Base-by-base conservation (phyloP, 2,888 invertebrate genomes). In the Cheiracanthium punctorium region DNA sequence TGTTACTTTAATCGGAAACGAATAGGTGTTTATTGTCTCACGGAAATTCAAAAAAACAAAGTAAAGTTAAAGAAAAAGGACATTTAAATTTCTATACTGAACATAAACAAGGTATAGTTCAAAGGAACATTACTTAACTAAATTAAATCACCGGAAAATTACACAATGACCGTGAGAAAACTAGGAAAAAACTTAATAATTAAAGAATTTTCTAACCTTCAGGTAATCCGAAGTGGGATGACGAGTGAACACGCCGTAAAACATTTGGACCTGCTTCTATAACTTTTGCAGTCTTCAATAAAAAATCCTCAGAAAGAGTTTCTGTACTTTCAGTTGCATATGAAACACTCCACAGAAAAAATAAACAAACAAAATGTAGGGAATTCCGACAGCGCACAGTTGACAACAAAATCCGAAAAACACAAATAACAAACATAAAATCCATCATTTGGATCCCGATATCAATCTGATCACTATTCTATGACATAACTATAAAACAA, bases 241-340 rank as follows among this genome's bases (percentile, higher is more conserved):
- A 69, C 52, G 82, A 82, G 10, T 71, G 82, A 70, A 24, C 65
- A 65, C 86, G 70, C n/a, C 80, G 70, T 24, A 86, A 80, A 32
- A 72, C 48, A 72, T 80, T 74, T 20, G 86, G 80, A 24, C 41
- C 80, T 8, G 86, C 86, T 80, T 86, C 86, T 14, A 86, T 86
- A 29, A 86, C 86, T 80, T 75, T 86, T n/a, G 69, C 64, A 17
- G 74, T 71, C 75, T 86, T 86, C 8, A 86, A 64, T 37, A 86
- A 37, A 75, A 76, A 86, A 48, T 86, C 80, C 30, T 80, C 75
- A 14, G 58, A 41, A 28, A 43, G 28, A 52, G 29, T 24, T 58
- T 79, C 84, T 10, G 70, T n/a, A 52, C 48, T 71, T 20, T 84
- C 73, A 4, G 73, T 12, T 28, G 79, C 69, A 17, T 58, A n/a